Conservation (phyloP, 1,140 invertebrate genomes). For the Babylonia areolata region DNA sequence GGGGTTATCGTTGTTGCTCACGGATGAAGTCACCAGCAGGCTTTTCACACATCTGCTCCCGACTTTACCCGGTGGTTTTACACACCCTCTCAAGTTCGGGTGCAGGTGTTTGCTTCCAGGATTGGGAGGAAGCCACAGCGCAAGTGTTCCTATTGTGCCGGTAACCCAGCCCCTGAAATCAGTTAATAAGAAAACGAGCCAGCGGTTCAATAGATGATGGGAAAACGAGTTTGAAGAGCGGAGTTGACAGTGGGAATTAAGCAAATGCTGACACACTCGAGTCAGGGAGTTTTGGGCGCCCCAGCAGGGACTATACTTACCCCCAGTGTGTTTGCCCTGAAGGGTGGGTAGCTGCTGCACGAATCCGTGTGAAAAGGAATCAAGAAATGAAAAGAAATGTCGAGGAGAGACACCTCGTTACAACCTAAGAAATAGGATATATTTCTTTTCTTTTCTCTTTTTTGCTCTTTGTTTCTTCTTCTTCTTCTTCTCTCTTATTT, state of each 20-base stretch:
- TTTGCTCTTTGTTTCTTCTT: too few relatives aligned
- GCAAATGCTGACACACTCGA: neutral
- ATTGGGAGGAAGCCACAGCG: neutral
- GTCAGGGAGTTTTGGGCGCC: too few relatives aligned
- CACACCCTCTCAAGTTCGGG: neutral
- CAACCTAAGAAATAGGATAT: too few relatives aligned
- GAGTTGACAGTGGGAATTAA: neutral
- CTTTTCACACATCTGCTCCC: neutral
- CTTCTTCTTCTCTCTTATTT: too few relatives aligned
- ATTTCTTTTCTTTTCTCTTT: too few relatives aligned
- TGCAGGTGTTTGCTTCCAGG: neutral
- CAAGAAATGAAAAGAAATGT: too few relatives aligned
- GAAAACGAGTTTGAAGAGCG: conserved; percentile 23
- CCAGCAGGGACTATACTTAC: too few relatives aligned
- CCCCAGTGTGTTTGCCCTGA: too few relatives aligned
- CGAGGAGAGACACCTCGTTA: too few relatives aligned
- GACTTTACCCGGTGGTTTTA: neutral
- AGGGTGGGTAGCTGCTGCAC: too few relatives aligned
- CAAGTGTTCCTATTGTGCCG: neutral
- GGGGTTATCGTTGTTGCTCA: neutral
- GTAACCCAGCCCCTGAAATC: neutral
- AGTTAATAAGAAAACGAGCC: conserved; percentile 30
- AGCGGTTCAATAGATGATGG: neutral
- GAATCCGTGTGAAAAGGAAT: too few relatives aligned
- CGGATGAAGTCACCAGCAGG: neutral